Evolutionary conservation across 2,888 invertebrate species (phyloP), one percentile per base, ranked within the genome.

Genomic region (Malacosoma neustria): DNA sequence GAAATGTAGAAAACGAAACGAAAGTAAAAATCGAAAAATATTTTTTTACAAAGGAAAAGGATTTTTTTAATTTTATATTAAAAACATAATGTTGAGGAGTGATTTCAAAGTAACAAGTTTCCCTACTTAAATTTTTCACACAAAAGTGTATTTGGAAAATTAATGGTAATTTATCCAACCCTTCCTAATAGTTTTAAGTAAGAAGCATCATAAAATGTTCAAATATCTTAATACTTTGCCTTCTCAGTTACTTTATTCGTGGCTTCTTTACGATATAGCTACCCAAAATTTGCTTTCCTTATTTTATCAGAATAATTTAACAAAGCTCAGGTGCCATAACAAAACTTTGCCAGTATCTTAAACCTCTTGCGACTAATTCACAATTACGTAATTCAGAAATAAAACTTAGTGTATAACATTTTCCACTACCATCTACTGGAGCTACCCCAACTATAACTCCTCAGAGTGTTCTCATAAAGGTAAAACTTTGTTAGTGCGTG

Each of bases 401-500:
- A 45, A 57, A 54, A 56, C 34, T 41, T 46, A 51, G 56, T 56
- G 51, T 53, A 62, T 57, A 66, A 50, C 57, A 54, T 46, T 64
- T 57, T 52, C 51, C 51, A 59, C 61, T 65, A 49, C 50, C 54
- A 47, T 51, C 49, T 45, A 38, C 37, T 45, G 43, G 61, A 54
- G 43, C 47, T 22, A 48, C 49, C 46, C 36, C 53, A 54, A 51
- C 57, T 58, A 62, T 59, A 67, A 69, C 58, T 62, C 79, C 68
- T 14, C 45, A 57, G 64, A 79, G 58, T 67, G 64, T 22, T 22
- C 22, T 22, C 66, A 71, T 80, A 74, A 76, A 70, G 66, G 64
- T 60, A 58, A 63, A 79, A 75, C 64, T 79, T 68, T 63, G 49
- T 54, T 67, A 74, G 67, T 63, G 50, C 58, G 58, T 72, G 65